phyloP scores from a whole-genome alignment of 2,797 vertebrate genomes.

The Amazonetta brasiliensis region DNA sequence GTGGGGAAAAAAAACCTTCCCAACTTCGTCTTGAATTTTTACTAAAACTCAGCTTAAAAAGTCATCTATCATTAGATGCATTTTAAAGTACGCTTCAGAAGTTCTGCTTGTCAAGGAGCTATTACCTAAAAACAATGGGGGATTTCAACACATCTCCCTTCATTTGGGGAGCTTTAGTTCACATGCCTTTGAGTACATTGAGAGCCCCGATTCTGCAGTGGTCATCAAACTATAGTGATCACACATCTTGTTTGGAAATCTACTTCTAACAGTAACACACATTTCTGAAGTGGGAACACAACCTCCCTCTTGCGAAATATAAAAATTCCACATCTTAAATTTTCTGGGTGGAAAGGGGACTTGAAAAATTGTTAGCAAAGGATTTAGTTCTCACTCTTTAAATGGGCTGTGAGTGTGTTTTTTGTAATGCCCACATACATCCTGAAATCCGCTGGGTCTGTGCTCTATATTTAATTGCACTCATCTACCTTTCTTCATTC shows the following conservation, averaged over 20 bases:
- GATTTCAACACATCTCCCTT: background rate
- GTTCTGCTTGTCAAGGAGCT: background rate
- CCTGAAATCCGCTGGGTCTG: background rate
- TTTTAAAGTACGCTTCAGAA: background rate
- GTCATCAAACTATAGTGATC: background rate
- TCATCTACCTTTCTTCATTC: conserved; percentile 26
- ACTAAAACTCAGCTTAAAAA: background rate
- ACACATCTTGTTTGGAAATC: background rate
- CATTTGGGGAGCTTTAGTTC: background rate
- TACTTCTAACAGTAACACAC: background rate
- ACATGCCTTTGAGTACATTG: background rate
- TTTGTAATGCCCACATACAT: background rate
- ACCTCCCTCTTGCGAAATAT: background rate
- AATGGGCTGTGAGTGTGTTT: background rate
- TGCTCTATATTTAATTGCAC: background rate
- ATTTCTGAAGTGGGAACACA: background rate
- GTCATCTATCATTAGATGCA: background rate
- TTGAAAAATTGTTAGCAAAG: background rate
- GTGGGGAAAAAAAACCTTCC: background rate
- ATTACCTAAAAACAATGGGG: background rate
- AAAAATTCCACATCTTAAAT: background rate
- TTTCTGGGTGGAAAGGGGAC: background rate
- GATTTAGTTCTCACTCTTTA: background rate
- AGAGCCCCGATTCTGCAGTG: background rate
- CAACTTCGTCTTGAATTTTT: background rate